Evolutionary conservation across 2,797 vertebrate genomes (phyloP).

Genomic region (Kryptopterus vitreolus): DNA sequence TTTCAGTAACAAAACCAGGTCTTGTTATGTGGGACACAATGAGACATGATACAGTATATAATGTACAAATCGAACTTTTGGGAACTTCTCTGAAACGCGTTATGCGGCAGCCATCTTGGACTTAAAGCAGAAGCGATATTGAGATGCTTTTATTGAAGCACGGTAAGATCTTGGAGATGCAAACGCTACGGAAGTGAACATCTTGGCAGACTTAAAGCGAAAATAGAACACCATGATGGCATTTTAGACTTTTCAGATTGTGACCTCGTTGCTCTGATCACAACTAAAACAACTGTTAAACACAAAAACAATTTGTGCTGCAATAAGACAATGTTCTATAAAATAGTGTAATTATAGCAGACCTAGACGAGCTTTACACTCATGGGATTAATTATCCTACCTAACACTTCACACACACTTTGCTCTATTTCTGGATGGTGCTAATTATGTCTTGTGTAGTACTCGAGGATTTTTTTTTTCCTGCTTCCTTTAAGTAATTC

Average conservation of each 20-base stretch:
- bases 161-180: no score
- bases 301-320: background rate
- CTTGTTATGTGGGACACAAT: background rate
- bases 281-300: slow-evolving; percentile 36
- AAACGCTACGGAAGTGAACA: background rate
- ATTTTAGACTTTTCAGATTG: slow-evolving; percentile 2
- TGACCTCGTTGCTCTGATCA: slow-evolving; percentile 24
- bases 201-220: background rate
- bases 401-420: background rate
- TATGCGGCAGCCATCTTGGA: background rate
- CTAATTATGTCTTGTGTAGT: background rate
- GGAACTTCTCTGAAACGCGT: background rate
- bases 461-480: background rate
- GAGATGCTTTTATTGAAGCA: background rate
- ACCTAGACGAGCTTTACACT: slow-evolving; percentile 16
- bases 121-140: background rate
- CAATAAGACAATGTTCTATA: slow-evolving; percentile 7
- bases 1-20: no score
- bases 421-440: slow-evolving; percentile 9
- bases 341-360: slow-evolving; percentile 11
- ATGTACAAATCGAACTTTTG: background rate
- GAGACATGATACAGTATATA: background rate
- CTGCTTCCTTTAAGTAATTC: slow-evolving; percentile 4
- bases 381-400: slow-evolving; percentile 43
- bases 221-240: background rate